A percentile compares a stretch with the other conserved stretches of the same genome.
These are phyloP conservation scores for Chironex yamaguchii DNA, from an alignment of 30 jellyfish, hydroid and myxozoan species.

Conservation along the genomic window DNA sequence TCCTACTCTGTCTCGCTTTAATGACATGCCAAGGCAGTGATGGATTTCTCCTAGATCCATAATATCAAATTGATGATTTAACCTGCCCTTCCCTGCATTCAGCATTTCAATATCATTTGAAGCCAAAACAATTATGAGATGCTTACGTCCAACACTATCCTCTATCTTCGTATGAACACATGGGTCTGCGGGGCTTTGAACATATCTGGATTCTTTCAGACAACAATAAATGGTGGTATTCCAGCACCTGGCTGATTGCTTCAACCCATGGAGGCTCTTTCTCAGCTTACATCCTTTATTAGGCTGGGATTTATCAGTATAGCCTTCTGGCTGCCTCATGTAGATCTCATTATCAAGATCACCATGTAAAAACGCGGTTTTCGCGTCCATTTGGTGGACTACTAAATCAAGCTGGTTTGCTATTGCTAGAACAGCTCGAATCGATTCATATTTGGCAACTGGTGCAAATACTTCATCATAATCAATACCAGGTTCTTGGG, in stretches of 20 bases:
- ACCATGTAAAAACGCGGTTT: slow-evolving; percentile 41
- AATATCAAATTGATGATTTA: slow-evolving; percentile 15
- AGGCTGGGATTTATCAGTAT: background rate
- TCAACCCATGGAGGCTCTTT: slow-evolving; percentile 24
- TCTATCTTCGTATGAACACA: slow-evolving; percentile 24
- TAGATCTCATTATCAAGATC: slow-evolving; percentile 44
- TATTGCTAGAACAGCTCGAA: slow-evolving; percentile 33
- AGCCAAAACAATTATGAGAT: background rate
- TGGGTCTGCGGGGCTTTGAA: slow-evolving; percentile 42
- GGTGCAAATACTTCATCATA: slow-evolving; percentile 48
- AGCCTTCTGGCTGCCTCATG: slow-evolving; percentile 45
- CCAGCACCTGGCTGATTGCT: slow-evolving; percentile 63
- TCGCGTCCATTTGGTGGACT: slow-evolving; percentile 49
- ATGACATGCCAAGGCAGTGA: slow-evolving; percentile 24
- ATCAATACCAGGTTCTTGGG: slow-evolving; percentile 63
- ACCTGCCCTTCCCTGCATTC: background rate
- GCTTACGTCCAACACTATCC: background rate
- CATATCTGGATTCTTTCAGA: background rate
- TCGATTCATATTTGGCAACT: slow-evolving; percentile 37
- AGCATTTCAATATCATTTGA: background rate
- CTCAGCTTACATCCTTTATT: slow-evolving; percentile 17
- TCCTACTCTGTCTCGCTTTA: slow-evolving; percentile 7
- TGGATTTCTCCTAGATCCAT: slow-evolving; percentile 39
- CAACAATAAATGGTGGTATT: background rate
- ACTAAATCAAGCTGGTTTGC: slow-evolving; percentile 28